Conservation (phyloP, 2,113 vertebrate genomes). For the Paramormyrops kingsleyae region DNA sequence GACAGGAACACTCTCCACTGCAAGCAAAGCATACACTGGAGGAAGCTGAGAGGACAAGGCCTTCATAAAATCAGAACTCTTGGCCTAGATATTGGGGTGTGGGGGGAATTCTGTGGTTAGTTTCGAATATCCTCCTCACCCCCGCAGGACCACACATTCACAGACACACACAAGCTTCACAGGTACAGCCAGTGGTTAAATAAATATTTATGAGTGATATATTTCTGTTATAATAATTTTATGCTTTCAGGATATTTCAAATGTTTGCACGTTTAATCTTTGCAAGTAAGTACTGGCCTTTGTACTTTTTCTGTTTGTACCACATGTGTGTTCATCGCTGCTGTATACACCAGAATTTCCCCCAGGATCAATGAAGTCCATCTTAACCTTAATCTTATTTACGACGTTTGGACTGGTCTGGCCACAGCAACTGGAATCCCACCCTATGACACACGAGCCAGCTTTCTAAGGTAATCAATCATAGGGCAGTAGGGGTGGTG, state of each 20-base stretch:
- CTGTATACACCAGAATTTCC: neutral
- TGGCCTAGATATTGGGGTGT: neutral
- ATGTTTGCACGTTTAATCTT: neutral
- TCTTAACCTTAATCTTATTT: neutral
- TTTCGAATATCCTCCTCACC: neutral
- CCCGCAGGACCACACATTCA: neutral
- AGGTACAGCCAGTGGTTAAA: neutral
- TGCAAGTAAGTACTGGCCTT: neutral
- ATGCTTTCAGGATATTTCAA: neutral
- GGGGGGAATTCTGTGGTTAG: neutral
- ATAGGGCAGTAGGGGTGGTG: neutral
- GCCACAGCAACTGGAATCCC: neutral
- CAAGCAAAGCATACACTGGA: neutral
- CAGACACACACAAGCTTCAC: neutral
- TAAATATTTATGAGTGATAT: neutral
- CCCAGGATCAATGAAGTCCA: neutral
- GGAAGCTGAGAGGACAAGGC: neutral
- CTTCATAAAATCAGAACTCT: neutral
- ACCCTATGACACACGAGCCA: neutral
- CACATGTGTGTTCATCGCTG: neutral
- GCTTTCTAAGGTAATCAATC: slow-evolving; percentile 26
- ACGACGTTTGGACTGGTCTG: neutral
- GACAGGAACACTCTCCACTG: neutral
- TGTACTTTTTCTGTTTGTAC: neutral
- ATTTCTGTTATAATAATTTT: neutral